phyloP scores from a whole-genome alignment of 2,797 vertebrate genomes.

The Protonibea diacanthus region DNA sequence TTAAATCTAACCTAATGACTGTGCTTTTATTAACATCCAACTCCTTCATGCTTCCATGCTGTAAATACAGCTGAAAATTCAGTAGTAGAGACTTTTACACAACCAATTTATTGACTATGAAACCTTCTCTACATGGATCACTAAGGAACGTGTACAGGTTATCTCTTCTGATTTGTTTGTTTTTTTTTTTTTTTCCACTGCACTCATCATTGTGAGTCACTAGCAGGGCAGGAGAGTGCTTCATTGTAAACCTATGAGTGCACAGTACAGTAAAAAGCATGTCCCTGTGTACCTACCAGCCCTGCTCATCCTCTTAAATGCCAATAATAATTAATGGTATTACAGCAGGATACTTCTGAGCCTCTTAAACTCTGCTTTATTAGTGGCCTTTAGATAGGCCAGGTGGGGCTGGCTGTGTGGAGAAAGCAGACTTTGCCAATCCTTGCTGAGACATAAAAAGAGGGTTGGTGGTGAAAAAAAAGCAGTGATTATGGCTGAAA shows the following conservation, averaged over 20 bases:
- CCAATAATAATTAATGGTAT: conserved; percentile 84
- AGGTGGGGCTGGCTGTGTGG: conserved; percentile 43
- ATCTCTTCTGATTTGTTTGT: conserved; percentile 7
- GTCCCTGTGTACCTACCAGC: conserved; percentile 70
- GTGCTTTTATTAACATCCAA: conserved; percentile 78
- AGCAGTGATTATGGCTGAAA: conserved; percentile 9
- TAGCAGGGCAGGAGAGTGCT: conserved; percentile 29
- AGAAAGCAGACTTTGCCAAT: conserved; percentile 40
- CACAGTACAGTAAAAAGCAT: conserved; percentile 73
- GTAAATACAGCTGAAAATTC: conserved; percentile 66
- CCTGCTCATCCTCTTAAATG: conserved; percentile 81
- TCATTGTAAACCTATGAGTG: conserved; percentile 72
- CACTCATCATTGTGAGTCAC: conserved; percentile 31
- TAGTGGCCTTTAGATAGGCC: conserved; percentile 69
- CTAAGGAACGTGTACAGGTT: conserved; percentile 34
- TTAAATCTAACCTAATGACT: conserved; percentile 83
- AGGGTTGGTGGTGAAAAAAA: conserved; percentile 9
- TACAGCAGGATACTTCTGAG: conserved; percentile 80
- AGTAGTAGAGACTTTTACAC: conserved; percentile 54
- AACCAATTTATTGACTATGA: conserved; percentile 58
- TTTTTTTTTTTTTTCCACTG: not conserved
- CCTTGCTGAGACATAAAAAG: conserved; percentile 39
- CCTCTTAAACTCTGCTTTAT: conserved; percentile 82
- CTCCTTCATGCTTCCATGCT: conserved; percentile 67
- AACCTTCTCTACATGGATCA: conserved; percentile 24